phyloP scores from a whole-genome alignment of 2,113 vertebrate species.

The Formicarius rufipectus region DNA sequence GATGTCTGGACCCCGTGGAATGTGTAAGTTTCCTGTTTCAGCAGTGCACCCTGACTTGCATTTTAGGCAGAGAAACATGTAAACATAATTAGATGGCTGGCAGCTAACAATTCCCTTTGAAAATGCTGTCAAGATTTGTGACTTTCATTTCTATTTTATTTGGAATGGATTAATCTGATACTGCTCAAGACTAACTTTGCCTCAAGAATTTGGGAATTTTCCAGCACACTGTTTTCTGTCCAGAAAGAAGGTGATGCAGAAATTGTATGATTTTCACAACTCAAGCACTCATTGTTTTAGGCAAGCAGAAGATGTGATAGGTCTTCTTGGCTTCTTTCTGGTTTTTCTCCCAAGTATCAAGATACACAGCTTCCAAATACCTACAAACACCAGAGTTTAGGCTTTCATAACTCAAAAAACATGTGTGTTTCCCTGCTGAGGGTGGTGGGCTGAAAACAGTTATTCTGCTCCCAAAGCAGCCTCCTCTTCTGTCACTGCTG shows the following conservation, averaged over 20 bases:
- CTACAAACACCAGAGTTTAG: neutral
- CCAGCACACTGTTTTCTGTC: neutral
- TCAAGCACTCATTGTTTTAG: neutral
- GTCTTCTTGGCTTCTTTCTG: neutral
- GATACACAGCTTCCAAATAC: neutral
- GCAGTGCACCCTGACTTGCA: slow-evolving; percentile 40
- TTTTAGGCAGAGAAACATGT: slow-evolving; percentile 47
- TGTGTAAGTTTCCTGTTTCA: slow-evolving; percentile 59
- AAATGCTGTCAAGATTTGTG: neutral
- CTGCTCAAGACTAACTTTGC: neutral
- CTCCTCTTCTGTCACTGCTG: neutral
- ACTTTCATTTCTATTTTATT: slow-evolving; percentile 36
- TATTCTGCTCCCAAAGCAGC: neutral
- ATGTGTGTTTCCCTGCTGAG: neutral
- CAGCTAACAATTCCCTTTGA: slow-evolving; percentile 42
- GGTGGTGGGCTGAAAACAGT: neutral
- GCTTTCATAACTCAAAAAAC: neutral
- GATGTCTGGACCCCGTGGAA: slow-evolving; percentile 51
- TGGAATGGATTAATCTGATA: slow-evolving; percentile 3
- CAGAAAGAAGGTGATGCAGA: neutral
- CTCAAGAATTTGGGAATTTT: slow-evolving; percentile 29
- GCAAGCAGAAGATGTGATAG: neutral
- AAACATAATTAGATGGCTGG: slow-evolving; percentile 37
- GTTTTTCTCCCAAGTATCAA: neutral
- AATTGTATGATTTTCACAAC: neutral